These are phyloP conservation scores for Notolepis coatsorum DNA, from an alignment of 2,797 vertebrate species.

Conservation along the genomic window DNA sequence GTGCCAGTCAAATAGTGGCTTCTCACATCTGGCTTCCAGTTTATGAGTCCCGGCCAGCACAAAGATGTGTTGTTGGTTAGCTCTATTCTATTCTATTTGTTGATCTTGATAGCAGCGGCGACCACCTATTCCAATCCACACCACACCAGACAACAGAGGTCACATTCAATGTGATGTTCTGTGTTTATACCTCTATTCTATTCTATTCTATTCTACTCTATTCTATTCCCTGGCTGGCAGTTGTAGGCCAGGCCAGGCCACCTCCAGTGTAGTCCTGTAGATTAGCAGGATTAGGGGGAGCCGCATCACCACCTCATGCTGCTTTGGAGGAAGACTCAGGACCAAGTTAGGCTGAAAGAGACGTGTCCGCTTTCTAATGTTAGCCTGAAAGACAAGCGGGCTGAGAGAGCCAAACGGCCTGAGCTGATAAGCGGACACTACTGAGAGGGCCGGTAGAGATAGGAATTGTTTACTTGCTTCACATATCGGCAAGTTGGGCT, in stretches of 20 bases:
- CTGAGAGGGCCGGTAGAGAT: too few relatives aligned
- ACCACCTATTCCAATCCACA: too few relatives aligned
- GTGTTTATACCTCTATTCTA: conserved; percentile 10
- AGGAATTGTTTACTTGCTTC: too few relatives aligned
- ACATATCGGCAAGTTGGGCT: too few relatives aligned
- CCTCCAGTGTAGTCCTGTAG: conserved; percentile 93
- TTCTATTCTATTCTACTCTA: background rate
- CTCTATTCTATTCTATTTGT: background rate
- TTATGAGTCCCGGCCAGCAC: conserved; percentile 23
- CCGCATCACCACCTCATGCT: conserved; percentile 91
- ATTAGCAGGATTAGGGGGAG: conserved; percentile 95
- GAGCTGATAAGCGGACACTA: too few relatives aligned
- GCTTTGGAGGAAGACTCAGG: conserved; percentile 89
- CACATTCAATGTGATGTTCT: background rate
- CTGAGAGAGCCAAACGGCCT: too few relatives aligned
- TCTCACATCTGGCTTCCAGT: conserved; percentile 44
- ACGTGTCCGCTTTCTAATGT: conserved; percentile 80
- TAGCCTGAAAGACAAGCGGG: too few relatives aligned
- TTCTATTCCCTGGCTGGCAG: conserved; percentile 50
- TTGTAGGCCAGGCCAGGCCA: conserved; percentile 82
- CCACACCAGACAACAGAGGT: too few relatives aligned
- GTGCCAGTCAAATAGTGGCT: conserved; percentile 40
- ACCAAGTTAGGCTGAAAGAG: conserved; percentile 87
- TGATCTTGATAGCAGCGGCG: too few relatives aligned
- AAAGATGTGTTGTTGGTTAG: conserved; percentile 24